Percentiles rank a stretch among this genome's conserved stretches.
phyloP scores from a whole-genome alignment of 2,113 vertebrate genomes.

The Daboia siamensis region DNA sequence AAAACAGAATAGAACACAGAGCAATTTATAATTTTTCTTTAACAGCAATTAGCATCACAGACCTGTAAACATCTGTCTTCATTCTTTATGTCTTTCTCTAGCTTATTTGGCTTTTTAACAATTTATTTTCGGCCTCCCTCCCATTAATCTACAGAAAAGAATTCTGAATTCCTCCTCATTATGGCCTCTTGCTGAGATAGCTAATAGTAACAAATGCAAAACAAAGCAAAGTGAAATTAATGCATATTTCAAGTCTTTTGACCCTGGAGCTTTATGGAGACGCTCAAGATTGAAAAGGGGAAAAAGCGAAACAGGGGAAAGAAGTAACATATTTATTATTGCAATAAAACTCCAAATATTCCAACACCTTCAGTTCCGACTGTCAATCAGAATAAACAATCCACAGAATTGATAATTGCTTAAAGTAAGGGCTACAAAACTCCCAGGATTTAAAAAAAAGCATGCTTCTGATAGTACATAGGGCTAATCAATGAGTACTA shows the following conservation, averaged over 20 bases:
- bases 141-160: slow-evolving; percentile 33
- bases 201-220: slow-evolving; percentile 9
- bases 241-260: slow-evolving; percentile 13
- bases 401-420: slow-evolving; percentile 22
- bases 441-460: not conserved
- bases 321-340: not conserved
- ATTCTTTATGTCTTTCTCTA: slow-evolving; percentile 18
- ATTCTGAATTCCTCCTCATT: slow-evolving; percentile 34
- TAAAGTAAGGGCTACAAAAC: slow-evolving; percentile 29
- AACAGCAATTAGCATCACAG: slow-evolving; percentile 21
- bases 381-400: not conserved
- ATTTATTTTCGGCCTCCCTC: slow-evolving; percentile 38
- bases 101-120: slow-evolving; percentile 16
- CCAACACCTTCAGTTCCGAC: slow-evolving; percentile 9
- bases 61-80: slow-evolving; percentile 48
- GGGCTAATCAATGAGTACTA: not conserved
- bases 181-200: slow-evolving; percentile 18
- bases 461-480: slow-evolving; percentile 1
- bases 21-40: slow-evolving; percentile 42
- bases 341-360: not conserved
- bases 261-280: slow-evolving; percentile 19
- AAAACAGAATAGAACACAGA: slow-evolving; percentile 49
- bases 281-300: not conserved
- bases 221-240: not conserved
- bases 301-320: not conserved